Base-by-base conservation (phyloP, 2,888 invertebrate species). In the Drosophila paranaensis region DNA sequence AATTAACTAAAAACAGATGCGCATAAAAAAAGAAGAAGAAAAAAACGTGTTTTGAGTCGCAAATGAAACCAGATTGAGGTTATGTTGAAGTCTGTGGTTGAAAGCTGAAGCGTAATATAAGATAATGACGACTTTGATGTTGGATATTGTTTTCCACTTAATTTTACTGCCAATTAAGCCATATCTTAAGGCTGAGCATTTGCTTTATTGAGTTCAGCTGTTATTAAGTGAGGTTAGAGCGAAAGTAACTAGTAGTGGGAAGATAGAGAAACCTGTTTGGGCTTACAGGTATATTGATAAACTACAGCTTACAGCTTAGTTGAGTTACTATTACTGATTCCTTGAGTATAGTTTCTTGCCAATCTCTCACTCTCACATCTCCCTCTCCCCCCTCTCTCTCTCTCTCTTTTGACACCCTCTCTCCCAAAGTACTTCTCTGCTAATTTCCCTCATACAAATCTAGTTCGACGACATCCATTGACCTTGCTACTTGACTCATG, bases 401-500 rank as follows among this genome's bases (percentile, higher is more conserved):
- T 6, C 33, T 16, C 6, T 16, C 16, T 11, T 16, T 11, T 16
- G 8, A 3, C 33, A 50, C 5, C 5, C 51, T 14, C 37, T 13
- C n/a, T 3, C 33, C 11, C 20, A 20, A n/a, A 5, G 11, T 50
- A 30, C 13, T 13, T 0, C 50, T 13, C 0, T 8, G 35, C 33
- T 35, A 33, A 50, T 50, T 50, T 27, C 4, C 27, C 10, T 9
- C 14, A 39, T 16, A 56, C 46, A 57, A 30, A 55, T 58, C 57
- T 67, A 45, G 60, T 42, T 33, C 43, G 39, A 20, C 16, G 48
- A 48, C 48, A 45, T 14, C 13, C 56, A 54, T 53, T 71, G 82
- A 84, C 82, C 74, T 81, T 79, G 76, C 53, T 5, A 70, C 82
- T 84, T 89, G 89, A 87, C 86, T 85, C 61, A 37, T 53, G 63